These are phyloP conservation scores for Saturnia pavonia DNA, from an alignment of 2,888 invertebrate species.

Conservation along the genomic window DNA sequence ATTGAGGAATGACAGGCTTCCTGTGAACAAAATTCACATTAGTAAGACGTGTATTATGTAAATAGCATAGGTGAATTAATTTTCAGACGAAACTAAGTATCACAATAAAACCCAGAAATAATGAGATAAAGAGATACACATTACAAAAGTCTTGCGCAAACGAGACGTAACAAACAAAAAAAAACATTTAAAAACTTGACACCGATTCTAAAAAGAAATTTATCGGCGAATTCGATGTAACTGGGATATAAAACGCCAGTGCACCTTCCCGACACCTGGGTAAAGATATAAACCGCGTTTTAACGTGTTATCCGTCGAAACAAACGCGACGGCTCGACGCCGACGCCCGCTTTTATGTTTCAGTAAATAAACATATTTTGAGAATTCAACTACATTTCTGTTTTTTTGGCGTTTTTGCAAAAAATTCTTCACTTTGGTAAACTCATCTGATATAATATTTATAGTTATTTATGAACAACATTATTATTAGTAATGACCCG, in stretches of 20 bases:
- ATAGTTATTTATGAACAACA: background rate
- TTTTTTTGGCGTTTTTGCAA: constrained; percentile 5
- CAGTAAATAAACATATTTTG: constrained; percentile 18
- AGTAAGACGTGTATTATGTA: too few relatives aligned
- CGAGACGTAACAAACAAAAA: background rate
- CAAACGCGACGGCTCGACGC: constrained; percentile 1
- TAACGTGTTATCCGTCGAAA: constrained; percentile 13
- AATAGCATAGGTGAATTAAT: background rate
- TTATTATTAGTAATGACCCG: background rate
- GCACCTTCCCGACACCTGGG: constrained; percentile 44
- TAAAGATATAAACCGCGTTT: constrained; percentile 19
- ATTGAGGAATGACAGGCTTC: too few relatives aligned
- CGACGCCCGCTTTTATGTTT: constrained; percentile 19
- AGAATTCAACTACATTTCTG: constrained; percentile 12
- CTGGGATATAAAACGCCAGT: constrained; percentile 29
- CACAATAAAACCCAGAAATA: background rate
- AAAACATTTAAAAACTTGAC: constrained; percentile 21
- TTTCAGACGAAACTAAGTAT: background rate
- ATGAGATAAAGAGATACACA: background rate
- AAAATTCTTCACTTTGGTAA: background rate
- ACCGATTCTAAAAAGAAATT: constrained; percentile 44
- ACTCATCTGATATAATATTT: background rate
- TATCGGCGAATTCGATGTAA: constrained; percentile 32
- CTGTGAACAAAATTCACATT: too few relatives aligned
- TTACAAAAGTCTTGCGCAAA: background rate